Evolutionary conservation across 2,113 vertebrate species (phyloP).

Genomic region (Bettongia penicillata): DNA sequence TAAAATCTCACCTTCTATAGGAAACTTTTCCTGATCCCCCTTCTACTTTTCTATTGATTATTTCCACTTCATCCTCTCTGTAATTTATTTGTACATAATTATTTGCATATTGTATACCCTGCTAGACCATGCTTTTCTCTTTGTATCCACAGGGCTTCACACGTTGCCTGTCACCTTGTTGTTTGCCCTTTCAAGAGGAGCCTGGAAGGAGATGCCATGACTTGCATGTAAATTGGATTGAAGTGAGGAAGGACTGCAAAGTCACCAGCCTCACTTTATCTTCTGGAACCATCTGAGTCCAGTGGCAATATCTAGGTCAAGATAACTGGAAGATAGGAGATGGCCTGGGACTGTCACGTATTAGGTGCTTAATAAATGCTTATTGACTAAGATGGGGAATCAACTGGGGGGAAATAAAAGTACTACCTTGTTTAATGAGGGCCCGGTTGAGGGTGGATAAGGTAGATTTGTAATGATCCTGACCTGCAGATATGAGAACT

Average conservation of each 20-base stretch:
- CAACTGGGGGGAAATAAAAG: background rate
- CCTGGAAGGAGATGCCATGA: no score
- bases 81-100: no score
- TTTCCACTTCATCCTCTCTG: background rate
- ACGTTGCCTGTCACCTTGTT: no score
- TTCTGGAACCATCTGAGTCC: background rate
- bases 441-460: background rate
- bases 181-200: no score
- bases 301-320: no score
- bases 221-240: no score
- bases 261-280: background rate
- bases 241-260: no score
- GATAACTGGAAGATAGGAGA: background rate
- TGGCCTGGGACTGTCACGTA: background rate
- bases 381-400: background rate
- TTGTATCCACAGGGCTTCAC: no score
- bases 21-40: background rate
- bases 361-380: background rate
- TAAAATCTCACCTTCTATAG: background rate
- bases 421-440: background rate
- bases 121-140: no score
- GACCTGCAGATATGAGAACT: no score
- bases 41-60: background rate
- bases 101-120: no score
- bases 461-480: background rate